These are phyloP conservation scores for Maniola jurtina DNA, from an alignment of 1,140 invertebrate species.

Conservation along the genomic window DNA sequence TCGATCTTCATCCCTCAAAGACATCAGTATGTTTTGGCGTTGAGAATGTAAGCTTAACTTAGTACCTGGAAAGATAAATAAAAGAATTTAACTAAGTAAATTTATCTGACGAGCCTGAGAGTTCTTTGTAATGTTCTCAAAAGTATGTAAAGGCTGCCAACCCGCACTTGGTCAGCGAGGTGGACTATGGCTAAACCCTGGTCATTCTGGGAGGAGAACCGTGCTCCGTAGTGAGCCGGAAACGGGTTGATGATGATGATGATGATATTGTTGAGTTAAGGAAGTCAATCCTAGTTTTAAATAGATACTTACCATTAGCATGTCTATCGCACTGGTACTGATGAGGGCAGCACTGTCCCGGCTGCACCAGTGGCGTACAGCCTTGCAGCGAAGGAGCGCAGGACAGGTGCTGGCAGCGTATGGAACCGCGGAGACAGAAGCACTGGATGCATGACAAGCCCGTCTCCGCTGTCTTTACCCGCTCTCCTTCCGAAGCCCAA, in stretches of 20 bases:
- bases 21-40: conserved; percentile 26
- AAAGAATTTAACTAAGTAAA: neutral
- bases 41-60: conserved; percentile 23
- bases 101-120: no score
- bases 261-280: neutral
- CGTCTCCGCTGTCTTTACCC: conserved; percentile 81
- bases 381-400: conserved; percentile 87
- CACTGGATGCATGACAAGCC: conserved; percentile 86
- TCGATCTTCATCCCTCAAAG: conserved; percentile 46
- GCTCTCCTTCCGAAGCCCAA: conserved; percentile 85
- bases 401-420: conserved; percentile 87
- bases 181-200: no score
- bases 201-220: no score
- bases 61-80: conserved; percentile 21
- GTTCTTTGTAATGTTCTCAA: no score
- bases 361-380: conserved; percentile 86
- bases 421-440: conserved; percentile 87
- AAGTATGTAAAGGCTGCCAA: no score
- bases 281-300: no score
- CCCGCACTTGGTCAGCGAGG: no score
- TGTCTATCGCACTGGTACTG: conserved; percentile 86
- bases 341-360: conserved; percentile 90
- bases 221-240: no score
- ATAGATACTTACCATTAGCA: conserved; percentile 25
- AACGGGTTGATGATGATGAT: no score